Conservation (phyloP, 2,113 vertebrate species). For the Catagonus wagneri region DNA sequence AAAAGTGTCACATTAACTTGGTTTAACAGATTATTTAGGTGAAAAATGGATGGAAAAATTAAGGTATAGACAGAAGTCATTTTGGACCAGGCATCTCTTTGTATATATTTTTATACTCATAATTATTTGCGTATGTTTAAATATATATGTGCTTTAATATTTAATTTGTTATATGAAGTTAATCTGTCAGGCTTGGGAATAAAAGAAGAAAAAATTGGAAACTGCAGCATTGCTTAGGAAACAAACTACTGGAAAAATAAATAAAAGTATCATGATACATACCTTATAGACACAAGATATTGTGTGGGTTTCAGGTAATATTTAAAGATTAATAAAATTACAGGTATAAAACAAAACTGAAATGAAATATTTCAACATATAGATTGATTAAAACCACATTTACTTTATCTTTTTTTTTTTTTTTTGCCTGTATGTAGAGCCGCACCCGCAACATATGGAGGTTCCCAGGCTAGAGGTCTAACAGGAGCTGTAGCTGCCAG, state of each 20-base stretch:
- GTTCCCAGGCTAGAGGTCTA: no score
- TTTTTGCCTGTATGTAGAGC: no score
- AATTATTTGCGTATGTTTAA: background rate
- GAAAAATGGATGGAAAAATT: background rate
- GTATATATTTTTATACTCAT: background rate
- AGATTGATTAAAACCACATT: background rate
- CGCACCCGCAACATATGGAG: no score
- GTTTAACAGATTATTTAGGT: background rate
- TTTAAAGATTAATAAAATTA: background rate
- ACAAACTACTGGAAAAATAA: background rate
- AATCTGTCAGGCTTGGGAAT: background rate
- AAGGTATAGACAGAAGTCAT: background rate
- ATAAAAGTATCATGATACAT: background rate
- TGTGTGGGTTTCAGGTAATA: background rate
- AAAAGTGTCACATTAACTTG: background rate
- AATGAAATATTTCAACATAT: background rate
- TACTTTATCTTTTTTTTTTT: no score
- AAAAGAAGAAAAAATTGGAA: background rate
- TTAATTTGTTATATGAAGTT: background rate
- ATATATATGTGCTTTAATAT: background rate
- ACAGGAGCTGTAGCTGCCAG: no score
- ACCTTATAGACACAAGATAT: background rate
- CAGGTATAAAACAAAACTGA: background rate
- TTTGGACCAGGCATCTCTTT: background rate
- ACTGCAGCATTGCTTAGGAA: background rate